These are phyloP conservation scores for mouse (Mus musculus) DNA, from an alignment of 2,113 vertebrate species.

Conservation along the genomic window GRCm39 chr4:114448501-114449000, in stretches of 20 bases:
- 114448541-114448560: not conserved
- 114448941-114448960: not conserved
- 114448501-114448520: not conserved
- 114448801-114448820: not conserved
- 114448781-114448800: conserved; percentile 18
- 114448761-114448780: conserved; percentile 47
- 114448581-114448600: not conserved
- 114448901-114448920: not conserved
- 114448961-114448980: not conserved
- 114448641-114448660: not conserved
- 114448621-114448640: not conserved
- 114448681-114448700: not conserved
- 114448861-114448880: not conserved
- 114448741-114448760: not conserved
- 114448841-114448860: not conserved
- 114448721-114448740: conserved; percentile 25
- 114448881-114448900: not conserved
- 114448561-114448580: not conserved
- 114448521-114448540: no score
- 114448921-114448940: no score
- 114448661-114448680: not conserved
- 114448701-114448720: conserved; percentile 24
- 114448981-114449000: not conserved
- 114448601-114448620: not conserved
- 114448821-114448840: not conserved